phyloP scores from a whole-genome alignment of 2,888 invertebrate genomes.

The Pyrrhia umbra region DNA sequence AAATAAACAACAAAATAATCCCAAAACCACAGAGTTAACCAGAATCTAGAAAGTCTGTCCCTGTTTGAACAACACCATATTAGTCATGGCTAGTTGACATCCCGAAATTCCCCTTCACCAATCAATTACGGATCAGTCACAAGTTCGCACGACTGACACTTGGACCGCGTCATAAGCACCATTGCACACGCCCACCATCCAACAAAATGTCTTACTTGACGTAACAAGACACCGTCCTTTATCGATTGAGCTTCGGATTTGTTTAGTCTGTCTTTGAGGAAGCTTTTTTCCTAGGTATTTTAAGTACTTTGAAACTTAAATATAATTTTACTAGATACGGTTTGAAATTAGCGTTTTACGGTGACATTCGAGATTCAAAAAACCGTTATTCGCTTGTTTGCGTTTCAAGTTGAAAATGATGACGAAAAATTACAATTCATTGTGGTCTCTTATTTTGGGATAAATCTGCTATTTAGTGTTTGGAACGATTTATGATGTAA shows the following conservation, averaged over 20 bases:
- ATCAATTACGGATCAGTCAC: conserved; percentile 39
- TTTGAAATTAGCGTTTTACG: background rate
- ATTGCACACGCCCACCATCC: conserved; percentile 72
- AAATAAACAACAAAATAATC: no score
- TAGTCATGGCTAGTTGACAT: conserved; percentile 27
- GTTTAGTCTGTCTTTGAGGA: background rate
- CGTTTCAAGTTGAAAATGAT: no score
- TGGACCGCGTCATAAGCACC: conserved; percentile 57
- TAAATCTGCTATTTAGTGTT: no score
- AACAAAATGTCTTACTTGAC: conserved; percentile 85
- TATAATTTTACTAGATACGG: no score
- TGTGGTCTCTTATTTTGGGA: no score
- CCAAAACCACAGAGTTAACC: no score
- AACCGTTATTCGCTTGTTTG: no score
- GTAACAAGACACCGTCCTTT: conserved; percentile 76
- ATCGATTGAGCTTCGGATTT: conserved; percentile 58
- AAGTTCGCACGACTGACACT: conserved; percentile 50
- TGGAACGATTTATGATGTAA: no score
- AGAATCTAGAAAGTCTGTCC: no score
- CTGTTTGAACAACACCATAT: conserved; percentile 5
- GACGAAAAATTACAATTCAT: no score
- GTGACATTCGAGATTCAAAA: no score
- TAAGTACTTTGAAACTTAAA: no score
- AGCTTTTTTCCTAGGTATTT: background rate
- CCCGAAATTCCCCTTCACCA: conserved; percentile 27